Evolutionary conservation across 2,888 invertebrate genomes (phyloP).

Genomic region (Blastobasis adustella): DNA sequence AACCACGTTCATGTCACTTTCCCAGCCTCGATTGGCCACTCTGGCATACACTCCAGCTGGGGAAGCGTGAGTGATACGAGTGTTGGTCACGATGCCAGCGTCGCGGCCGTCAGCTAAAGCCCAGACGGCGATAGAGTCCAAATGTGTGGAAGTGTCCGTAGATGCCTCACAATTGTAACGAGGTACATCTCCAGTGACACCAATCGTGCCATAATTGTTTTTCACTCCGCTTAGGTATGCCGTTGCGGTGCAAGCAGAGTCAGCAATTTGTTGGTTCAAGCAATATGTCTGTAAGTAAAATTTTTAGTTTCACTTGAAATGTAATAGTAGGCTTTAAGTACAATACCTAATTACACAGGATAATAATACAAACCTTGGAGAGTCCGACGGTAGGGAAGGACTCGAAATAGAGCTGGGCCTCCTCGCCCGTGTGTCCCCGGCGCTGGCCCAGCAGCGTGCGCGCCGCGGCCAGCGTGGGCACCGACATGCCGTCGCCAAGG

Average conservation of each 20-base stretch:
- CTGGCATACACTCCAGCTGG: conserved; percentile 82
- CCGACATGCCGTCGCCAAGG: conserved; percentile 85
- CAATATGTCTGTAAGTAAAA: conserved; percentile 61
- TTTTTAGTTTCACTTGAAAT: background rate
- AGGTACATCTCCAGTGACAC: conserved; percentile 76
- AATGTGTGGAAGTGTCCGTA: conserved; percentile 63
- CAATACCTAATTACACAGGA: background rate
- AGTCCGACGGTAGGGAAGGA: conserved; percentile 76
- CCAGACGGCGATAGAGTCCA: conserved; percentile 79
- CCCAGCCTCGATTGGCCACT: conserved; percentile 81
- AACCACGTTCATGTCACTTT: conserved; percentile 76
- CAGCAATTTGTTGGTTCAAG: conserved; percentile 77
- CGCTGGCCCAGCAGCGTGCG: conserved; percentile 78
- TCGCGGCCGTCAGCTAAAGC: conserved; percentile 68
- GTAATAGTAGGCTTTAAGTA: background rate
- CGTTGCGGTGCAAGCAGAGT: conserved; percentile 81
- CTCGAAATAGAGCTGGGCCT: conserved; percentile 75
- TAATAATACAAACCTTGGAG: conserved; percentile 65
- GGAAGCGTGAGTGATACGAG: conserved; percentile 86
- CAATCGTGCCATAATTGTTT: conserved; percentile 76
- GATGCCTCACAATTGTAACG: conserved; percentile 75
- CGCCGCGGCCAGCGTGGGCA: conserved; percentile 79
- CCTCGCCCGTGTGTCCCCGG: conserved; percentile 70
- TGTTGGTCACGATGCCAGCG: conserved; percentile 79
- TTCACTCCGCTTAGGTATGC: conserved; percentile 81